Evolutionary conservation across 1,140 invertebrate genomes (phyloP).

Genomic region (Brachionus sp.): DNA sequence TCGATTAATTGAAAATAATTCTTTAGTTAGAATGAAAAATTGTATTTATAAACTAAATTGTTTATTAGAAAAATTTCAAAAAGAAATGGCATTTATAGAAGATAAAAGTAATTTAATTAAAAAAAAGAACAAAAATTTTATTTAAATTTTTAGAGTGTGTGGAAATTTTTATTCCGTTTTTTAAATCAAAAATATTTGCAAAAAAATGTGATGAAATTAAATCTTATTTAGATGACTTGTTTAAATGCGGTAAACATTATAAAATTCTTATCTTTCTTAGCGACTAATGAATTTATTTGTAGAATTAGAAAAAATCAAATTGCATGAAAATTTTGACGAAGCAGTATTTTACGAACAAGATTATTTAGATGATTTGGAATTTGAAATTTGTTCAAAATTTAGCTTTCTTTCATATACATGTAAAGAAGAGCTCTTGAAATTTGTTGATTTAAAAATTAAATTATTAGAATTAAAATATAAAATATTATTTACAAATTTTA

Average conservation of each 20-base stretch:
- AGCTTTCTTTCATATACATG: neutral
- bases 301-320: neutral
- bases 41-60: neutral
- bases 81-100: neutral
- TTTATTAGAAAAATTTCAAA: neutral
- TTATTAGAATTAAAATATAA: neutral
- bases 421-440: neutral
- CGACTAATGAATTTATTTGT: neutral
- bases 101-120: neutral
- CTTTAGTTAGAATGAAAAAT: neutral
- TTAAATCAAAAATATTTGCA: neutral
- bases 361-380: neutral
- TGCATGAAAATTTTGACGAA: neutral
- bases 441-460: neutral
- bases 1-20: neutral
- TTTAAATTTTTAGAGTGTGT: neutral
- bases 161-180: neutral
- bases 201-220: neutral
- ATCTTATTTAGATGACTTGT: neutral
- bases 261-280: no score
- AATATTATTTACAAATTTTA: neutral
- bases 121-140: neutral
- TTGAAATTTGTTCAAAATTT: neutral
- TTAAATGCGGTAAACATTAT: neutral
- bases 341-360: neutral